A percentile compares a stretch with the other conserved stretches of the same genome.
Evolutionary conservation across 2,888 invertebrate genomes (phyloP).

Genomic region (Apodemia hepburni): DNA sequence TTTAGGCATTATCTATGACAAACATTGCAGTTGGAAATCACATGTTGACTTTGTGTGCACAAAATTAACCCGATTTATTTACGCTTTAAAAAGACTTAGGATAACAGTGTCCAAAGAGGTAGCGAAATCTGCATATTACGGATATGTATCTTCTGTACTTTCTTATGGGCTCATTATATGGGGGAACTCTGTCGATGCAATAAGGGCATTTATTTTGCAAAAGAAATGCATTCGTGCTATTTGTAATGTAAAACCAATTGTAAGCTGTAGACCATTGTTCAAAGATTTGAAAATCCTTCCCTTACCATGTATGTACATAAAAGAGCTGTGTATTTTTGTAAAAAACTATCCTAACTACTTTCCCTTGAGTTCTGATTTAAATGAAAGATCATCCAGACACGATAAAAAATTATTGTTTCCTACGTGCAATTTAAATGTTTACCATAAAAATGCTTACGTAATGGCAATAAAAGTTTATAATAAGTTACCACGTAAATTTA

Average conservation of each 20-base stretch:
- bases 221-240: not conserved
- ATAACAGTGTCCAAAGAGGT: not conserved
- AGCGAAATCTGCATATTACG: no score
- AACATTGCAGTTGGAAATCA: not conserved
- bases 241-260: not conserved
- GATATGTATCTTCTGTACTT: not conserved
- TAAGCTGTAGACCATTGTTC: not conserved
- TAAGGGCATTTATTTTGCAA: not conserved
- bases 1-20: no score
- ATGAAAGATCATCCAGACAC: no score
- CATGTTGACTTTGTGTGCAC: not conserved
- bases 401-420: no score
- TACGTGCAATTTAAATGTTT: no score
- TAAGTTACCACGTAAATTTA: no score
- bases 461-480: no score
- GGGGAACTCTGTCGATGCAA: not conserved
- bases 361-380: not conserved
- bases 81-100: not conserved
- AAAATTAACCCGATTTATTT: not conserved
- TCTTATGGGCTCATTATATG: no score
- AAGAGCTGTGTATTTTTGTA: no score
- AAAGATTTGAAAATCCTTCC: not conserved
- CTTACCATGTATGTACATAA: not conserved
- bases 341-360: not conserved
- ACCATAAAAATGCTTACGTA: no score